Evolutionary conservation across 1,140 invertebrate genomes (phyloP), one percentile per base, ranked within the genome.

Genomic region (Zaprionus capensis): DNA sequence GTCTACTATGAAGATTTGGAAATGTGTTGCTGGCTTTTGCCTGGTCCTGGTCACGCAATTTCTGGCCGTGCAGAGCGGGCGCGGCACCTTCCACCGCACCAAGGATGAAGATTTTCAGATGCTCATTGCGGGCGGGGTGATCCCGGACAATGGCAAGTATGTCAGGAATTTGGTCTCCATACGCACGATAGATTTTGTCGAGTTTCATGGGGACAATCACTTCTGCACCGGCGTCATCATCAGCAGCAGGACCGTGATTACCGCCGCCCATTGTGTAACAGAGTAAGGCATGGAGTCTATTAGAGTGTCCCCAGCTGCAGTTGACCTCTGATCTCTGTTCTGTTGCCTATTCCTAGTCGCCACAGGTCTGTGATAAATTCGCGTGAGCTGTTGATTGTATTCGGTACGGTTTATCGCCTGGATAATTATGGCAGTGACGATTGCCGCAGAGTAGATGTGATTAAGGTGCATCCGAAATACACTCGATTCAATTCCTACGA

Each of bases 151-250:
- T n/a, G 38, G 38, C 5, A 4, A 34, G 6, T 66, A 38, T 38
- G 53, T 46, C 1, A 63, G 73, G 2, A 85, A 75, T 41, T 12
- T 87, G 22, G 83, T 87, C 5, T 87, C 83, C 1, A 80, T 87
- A 20, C 61, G 83, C 14, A 87, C 83, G 4, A 7, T 72, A 0
- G 24, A 72, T 2, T 80, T 57, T 9, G 49, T 88, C 0, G 3
- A 56, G 12, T 71, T n/a, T 3, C 17, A 12, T 1, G 83, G 83
- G 0, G 83, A 87, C 31, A 87, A 87, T 46, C 83, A 87, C 34
- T 87, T 88, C 7, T 87, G 83, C 46, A 74, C 77, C 4, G 83
- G 83, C 2, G 24, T 88, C n/a, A 61, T 87, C 5, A 41, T 87
- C 4, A 83, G 70, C 57, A 83, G 84, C 38, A 67, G 61, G 14